Percentiles rank a stretch among this genome's conserved stretches.
phyloP scores from a whole-genome alignment of 2,113 vertebrate species.

The Pseudois nayaur region DNA sequence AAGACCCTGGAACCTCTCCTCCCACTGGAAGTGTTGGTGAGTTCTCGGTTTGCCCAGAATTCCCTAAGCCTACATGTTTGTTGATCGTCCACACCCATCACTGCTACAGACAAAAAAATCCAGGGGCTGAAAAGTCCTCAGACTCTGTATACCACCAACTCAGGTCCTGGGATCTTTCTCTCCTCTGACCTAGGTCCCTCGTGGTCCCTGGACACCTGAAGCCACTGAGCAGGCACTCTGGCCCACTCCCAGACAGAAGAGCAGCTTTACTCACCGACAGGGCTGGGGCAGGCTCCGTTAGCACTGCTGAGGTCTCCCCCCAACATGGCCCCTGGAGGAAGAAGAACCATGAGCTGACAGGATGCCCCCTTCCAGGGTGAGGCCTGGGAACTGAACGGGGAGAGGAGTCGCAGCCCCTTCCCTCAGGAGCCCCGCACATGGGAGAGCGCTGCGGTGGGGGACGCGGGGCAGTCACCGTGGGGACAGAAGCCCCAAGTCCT shows the following conservation, averaged over 20 bases:
- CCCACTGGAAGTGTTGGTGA: background rate
- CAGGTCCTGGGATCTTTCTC: background rate
- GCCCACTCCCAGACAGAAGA: accelerated
- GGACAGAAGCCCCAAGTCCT: background rate
- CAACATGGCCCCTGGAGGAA: constrained; percentile 88
- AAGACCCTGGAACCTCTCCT: background rate
- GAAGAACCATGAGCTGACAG: constrained; percentile 15
- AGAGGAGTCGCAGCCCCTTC: background rate
- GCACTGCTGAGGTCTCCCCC: constrained; percentile 93
- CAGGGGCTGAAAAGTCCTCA: background rate
- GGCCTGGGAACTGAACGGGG: background rate
- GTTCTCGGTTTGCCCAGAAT: background rate
- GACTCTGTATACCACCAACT: background rate
- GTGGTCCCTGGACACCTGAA: accelerated
- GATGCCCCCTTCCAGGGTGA: background rate
- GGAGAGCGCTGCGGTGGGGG: background rate
- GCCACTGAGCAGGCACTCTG: accelerated
- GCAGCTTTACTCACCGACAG: constrained; percentile 89
- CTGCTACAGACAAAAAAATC: background rate
- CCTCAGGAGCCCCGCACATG: background rate
- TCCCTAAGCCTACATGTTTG: background rate
- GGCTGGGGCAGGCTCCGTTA: constrained; percentile 94
- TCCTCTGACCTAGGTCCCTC: background rate
- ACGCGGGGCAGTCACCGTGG: too few relatives aligned
- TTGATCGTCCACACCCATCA: background rate